phyloP scores from a whole-genome alignment of 2,113 vertebrate genomes.

The Mirza zaza region DNA sequence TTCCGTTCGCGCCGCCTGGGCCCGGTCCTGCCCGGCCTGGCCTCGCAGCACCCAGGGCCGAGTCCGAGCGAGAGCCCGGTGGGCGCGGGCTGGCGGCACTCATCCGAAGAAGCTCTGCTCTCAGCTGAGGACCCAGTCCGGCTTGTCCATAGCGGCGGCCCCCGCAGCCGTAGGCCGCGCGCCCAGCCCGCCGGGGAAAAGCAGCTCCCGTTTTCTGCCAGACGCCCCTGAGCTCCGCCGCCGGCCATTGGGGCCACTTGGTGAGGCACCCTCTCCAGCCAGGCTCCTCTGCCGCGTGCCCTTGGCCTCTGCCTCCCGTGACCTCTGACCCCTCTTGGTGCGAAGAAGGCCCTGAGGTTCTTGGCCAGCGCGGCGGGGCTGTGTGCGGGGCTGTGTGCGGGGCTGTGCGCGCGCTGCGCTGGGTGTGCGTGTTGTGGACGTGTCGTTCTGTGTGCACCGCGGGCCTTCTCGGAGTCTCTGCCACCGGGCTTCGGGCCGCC shows the following conservation, averaged over 20 bases:
- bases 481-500: background rate
- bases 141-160: background rate
- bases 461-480: background rate
- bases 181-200: slow-evolving; percentile 60
- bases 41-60: background rate
- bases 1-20: background rate
- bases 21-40: background rate
- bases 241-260: background rate
- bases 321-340: slow-evolving; percentile 61
- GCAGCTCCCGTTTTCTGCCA: slow-evolving; percentile 16
- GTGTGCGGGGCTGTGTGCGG: background rate
- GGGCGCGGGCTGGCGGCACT: background rate
- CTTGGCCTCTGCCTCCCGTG: background rate
- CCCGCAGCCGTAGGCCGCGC: slow-evolving; percentile 4
- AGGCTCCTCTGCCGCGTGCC: background rate
- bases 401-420: background rate
- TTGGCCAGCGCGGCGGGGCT: background rate
- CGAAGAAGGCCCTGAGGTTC: background rate
- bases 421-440: background rate
- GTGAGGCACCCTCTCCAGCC: background rate
- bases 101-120: background rate
- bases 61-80: background rate
- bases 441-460: background rate
- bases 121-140: background rate
- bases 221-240: background rate